Base-by-base conservation (phyloP, 2,797 vertebrate species). In the Hyperoplus immaculatus region DNA sequence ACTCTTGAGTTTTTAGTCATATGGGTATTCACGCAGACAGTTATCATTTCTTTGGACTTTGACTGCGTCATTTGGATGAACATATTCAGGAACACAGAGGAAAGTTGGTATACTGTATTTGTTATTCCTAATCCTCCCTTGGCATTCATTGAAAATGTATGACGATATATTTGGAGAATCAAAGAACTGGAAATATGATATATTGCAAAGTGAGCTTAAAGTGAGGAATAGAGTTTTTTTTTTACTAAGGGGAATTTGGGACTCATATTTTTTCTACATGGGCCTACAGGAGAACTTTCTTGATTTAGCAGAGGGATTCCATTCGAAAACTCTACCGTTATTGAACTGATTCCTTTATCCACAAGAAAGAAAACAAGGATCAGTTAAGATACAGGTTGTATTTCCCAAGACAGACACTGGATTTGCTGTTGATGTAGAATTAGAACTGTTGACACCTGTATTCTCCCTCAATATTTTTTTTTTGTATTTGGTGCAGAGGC, bases 1-100 rank as follows among this genome's bases (percentile, higher is more conserved):
- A 45, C 54, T 60, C 46, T 39, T 21, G n/a, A 71, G 61, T 66
- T 60, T 64, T 62, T 1, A 60, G 41, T 8, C 76, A 42, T 45
- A 70, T 39, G 46, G 18, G 65, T 78, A 38, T 66, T 65, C 43
- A 75, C 68, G 55, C 29, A 29, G 66, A 62, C 60, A n/a, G 68
- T 81, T 72, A 80, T 72, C 36, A 45, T 65, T 53, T 78, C 43
- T 72, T 69, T 75, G 42, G 39, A 84, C 1, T 1, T 29, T 29
- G 29, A 29, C 29, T 29, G 29, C 29, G 29, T 29, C 8, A 51
- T 62, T 63, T 75, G 55, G 59, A 49, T 65, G 54, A 58, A 70
- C 29, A 8, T 45, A 16, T 18, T 75, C 9, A 59, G 42, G 57
- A 68, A 62, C 16, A 64, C 10, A 51, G 36, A 16, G 49, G 39